Conservation (phyloP, 1,140 invertebrate species). For the Ridgeia piscesae region DNA sequence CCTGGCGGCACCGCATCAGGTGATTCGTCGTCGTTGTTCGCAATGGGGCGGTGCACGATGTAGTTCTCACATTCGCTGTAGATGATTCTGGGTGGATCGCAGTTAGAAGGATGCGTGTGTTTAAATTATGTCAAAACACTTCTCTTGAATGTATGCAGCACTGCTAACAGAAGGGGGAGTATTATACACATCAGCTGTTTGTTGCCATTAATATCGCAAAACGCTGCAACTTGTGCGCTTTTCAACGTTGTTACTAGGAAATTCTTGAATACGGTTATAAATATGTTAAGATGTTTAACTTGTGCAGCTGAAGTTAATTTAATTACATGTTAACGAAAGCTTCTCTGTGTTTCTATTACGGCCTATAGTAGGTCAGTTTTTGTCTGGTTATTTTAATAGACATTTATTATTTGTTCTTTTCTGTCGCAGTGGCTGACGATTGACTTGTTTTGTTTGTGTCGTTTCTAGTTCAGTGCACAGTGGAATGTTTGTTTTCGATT, state of each 20-base stretch:
- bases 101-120: background rate
- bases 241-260: background rate
- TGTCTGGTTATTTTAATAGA: no score
- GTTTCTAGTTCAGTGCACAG: background rate
- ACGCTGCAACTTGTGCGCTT: background rate
- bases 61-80: background rate
- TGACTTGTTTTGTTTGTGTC: background rate
- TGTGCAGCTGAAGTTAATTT: background rate
- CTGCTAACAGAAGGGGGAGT: background rate
- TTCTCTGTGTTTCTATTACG: background rate
- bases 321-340: background rate
- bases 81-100: background rate
- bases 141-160: background rate
- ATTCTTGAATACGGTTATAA: background rate
- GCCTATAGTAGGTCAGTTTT: background rate
- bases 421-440: background rate
- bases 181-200: background rate
- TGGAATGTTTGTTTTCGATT: background rate
- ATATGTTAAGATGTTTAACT: background rate
- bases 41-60: background rate
- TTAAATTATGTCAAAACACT: background rate
- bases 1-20: background rate
- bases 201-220: background rate
- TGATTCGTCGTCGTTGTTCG: background rate
- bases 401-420: background rate